Conservation (phyloP, 2,113 vertebrate genomes). For the Dissostichus mawsoni region DNA sequence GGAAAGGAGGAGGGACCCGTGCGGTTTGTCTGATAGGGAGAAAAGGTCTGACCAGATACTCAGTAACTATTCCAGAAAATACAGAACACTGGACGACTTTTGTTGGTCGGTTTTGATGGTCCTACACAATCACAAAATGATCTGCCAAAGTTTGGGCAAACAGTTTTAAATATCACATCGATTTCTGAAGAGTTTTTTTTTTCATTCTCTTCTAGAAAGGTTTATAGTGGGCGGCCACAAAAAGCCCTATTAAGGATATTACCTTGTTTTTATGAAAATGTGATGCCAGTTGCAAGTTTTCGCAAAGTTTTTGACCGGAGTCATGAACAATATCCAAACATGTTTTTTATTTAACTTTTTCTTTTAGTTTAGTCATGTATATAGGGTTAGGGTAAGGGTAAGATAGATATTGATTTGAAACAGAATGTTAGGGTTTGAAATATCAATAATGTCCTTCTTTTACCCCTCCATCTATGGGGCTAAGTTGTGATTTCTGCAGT, state of each 20-base stretch:
- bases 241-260: too few species aligned
- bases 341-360: too few species aligned
- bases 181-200: not conserved
- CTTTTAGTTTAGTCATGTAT: too few species aligned
- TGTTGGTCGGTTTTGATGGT: not conserved
- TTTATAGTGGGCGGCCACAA: not conserved
- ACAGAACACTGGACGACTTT: not conserved
- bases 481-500: not conserved
- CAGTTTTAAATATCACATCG: not conserved
- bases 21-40: conserved; percentile 50
- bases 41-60: conserved; percentile 53
- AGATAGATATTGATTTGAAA: too few species aligned
- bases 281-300: too few species aligned
- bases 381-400: too few species aligned
- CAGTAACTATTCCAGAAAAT: conserved; percentile 40
- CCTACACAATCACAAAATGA: not conserved
- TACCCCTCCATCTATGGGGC: not conserved
- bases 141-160: not conserved
- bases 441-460: not conserved
- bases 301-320: too few species aligned
- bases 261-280: too few species aligned
- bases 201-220: not conserved
- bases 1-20: conserved; percentile 87
- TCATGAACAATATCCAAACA: too few species aligned
- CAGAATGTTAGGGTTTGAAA: not conserved